These are phyloP conservation scores for Zele albiditarsus DNA, from an alignment of 2,888 invertebrate species.

Conservation along the genomic window DNA sequence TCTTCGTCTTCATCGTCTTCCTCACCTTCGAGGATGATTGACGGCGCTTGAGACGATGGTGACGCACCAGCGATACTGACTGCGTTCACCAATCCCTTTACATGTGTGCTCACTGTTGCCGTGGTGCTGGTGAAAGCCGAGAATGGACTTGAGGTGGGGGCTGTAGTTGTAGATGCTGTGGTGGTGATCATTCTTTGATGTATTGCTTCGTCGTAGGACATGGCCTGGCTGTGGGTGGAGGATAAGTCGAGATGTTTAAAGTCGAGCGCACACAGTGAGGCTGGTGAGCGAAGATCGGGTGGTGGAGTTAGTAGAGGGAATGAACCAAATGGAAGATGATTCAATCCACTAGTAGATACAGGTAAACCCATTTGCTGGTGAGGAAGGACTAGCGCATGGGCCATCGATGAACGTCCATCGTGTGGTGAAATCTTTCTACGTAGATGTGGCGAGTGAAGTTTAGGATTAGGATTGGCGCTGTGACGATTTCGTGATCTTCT, in stretches of 20 bases:
- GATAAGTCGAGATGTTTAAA: slow-evolving; percentile 80
- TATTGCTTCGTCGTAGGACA: slow-evolving; percentile 73
- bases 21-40: slow-evolving; percentile 64
- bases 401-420: slow-evolving; percentile 91
- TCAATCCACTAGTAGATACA: slow-evolving; percentile 79
- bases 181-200: slow-evolving; percentile 76
- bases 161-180: slow-evolving; percentile 74
- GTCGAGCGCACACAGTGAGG: slow-evolving; percentile 76
- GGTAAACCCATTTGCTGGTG: slow-evolving; percentile 79
- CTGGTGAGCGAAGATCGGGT: slow-evolving; percentile 78
- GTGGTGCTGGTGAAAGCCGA: slow-evolving; percentile 73
- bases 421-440: slow-evolving; percentile 95
- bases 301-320: slow-evolving; percentile 85
- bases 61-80: slow-evolving; percentile 72
- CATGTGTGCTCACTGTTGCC: slow-evolving; percentile 56
- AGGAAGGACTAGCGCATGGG: slow-evolving; percentile 86
- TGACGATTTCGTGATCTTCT: slow-evolving; percentile 95
- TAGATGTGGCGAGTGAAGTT: slow-evolving; percentile 95
- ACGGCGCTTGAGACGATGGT: slow-evolving; percentile 62
- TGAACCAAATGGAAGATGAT: slow-evolving; percentile 84
- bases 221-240: slow-evolving; percentile 69
- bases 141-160: slow-evolving; percentile 72
- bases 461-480: slow-evolving; percentile 98
- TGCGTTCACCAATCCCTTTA: slow-evolving; percentile 72
- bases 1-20: slow-evolving; percentile 76